phyloP scores from a whole-genome alignment of 2,888 invertebrate genomes.

The Caradrina clavipalpis region DNA sequence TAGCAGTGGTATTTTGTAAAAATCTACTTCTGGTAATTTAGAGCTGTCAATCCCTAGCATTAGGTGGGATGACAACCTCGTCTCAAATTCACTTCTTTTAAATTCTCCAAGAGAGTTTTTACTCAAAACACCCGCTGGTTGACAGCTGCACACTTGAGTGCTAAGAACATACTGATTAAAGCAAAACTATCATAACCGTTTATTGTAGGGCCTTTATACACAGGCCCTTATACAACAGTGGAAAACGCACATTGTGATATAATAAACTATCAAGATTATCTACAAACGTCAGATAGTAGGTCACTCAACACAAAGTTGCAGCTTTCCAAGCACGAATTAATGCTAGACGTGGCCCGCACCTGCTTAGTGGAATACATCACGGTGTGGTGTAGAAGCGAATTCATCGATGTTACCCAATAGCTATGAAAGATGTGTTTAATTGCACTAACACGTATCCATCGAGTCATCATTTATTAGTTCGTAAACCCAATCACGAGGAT shows the following conservation, averaged over 20 bases:
- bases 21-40: too few relatives aligned
- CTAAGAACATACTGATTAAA: neutral
- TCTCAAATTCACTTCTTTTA: too few relatives aligned
- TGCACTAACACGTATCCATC: slow-evolving; percentile 36
- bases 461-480: slow-evolving; percentile 19
- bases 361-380: slow-evolving; percentile 61
- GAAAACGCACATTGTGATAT: slow-evolving; percentile 11
- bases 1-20: neutral
- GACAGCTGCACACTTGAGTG: neutral
- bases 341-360: slow-evolving; percentile 59
- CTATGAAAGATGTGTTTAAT: slow-evolving; percentile 38
- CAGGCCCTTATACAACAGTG: neutral
- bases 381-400: slow-evolving; percentile 33
- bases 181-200: neutral
- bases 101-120: neutral
- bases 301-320: slow-evolving; percentile 50
- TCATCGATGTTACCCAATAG: slow-evolving; percentile 46
- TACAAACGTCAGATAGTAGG: slow-evolving; percentile 50
- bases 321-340: slow-evolving; percentile 70
- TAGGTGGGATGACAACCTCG: too few relatives aligned
- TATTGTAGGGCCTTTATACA: neutral
- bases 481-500: neutral
- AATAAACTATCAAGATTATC: slow-evolving; percentile 30
- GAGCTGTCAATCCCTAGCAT: too few relatives aligned
- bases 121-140: neutral